A percentile compares a stretch with the other conserved stretches of the same genome.
Conservation (phyloP, 2,113 vertebrate species). For the Sapayoa aenigma region DNA sequence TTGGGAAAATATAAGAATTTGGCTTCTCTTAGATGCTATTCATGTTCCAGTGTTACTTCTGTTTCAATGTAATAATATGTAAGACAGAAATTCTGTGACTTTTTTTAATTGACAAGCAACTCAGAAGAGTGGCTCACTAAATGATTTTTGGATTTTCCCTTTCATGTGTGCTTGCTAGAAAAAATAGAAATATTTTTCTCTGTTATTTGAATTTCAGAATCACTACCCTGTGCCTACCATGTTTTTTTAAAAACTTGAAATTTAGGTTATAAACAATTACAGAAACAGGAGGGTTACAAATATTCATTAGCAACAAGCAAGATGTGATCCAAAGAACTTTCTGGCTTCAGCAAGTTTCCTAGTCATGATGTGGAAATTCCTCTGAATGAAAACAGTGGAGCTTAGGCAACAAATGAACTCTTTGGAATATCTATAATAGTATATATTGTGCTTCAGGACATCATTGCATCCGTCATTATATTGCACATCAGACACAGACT, state of each 20-base stretch:
- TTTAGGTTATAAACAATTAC: neutral
- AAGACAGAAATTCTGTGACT: neutral
- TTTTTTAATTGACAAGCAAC: neutral
- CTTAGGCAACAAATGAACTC: neutral
- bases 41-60: neutral
- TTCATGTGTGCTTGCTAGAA: neutral
- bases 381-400: neutral
- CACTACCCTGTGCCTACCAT: too few species aligned
- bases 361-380: neutral
- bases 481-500: neutral
- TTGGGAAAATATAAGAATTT: neutral
- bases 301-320: neutral
- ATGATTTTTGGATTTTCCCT: neutral
- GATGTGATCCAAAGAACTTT: neutral
- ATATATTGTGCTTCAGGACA: neutral
- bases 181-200: neutral
- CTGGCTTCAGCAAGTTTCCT: neutral
- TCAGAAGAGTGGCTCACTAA: neutral
- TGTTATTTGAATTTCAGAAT: neutral
- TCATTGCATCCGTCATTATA: neutral
- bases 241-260: neutral
- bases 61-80: neutral
- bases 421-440: neutral
- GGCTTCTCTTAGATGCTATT: neutral
- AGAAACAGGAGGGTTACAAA: neutral